These are phyloP conservation scores for Chaenogobius annularis DNA, from an alignment of 2,113 vertebrate species.

Conservation along the genomic window DNA sequence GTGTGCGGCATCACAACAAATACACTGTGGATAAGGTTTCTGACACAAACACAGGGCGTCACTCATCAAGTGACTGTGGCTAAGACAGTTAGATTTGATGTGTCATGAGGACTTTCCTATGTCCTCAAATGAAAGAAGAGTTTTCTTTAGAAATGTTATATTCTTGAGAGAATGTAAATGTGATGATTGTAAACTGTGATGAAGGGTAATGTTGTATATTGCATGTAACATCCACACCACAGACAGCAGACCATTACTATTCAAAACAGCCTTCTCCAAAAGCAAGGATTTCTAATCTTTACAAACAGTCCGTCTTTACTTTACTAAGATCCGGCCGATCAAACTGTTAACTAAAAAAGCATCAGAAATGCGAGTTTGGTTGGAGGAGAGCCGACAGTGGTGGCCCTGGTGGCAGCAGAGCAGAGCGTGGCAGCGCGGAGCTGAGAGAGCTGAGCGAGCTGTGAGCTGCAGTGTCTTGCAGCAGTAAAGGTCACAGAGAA, in stretches of 20 bases:
- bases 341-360: slow-evolving; percentile 20
- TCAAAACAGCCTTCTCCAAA: slow-evolving; percentile 32
- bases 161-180: slow-evolving; percentile 3
- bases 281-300: slow-evolving; percentile 19
- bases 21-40: slow-evolving; percentile 14
- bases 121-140: neutral
- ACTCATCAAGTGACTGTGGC: slow-evolving; percentile 37
- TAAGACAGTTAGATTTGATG: slow-evolving; percentile 33
- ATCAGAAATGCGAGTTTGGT: slow-evolving; percentile 38
- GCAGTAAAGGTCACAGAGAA: slow-evolving; percentile 73
- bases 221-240: slow-evolving; percentile 37
- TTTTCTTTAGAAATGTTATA: neutral
- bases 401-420: neutral
- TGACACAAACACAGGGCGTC: too few relatives aligned
- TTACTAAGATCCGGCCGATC: neutral
- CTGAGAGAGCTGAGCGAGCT: slow-evolving; percentile 39
- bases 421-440: slow-evolving; percentile 21
- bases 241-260: slow-evolving; percentile 36
- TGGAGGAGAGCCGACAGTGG: slow-evolving; percentile 13
- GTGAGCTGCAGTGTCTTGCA: slow-evolving; percentile 56
- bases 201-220: slow-evolving; percentile 25
- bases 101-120: slow-evolving; percentile 35
- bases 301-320: slow-evolving; percentile 3
- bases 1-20: slow-evolving; percentile 36
- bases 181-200: slow-evolving; percentile 12